Evolutionary conservation across 2,888 invertebrate species (phyloP), one percentile per base, ranked within the genome.

Genomic region (Hirtodrosophila alboralis): DNA sequence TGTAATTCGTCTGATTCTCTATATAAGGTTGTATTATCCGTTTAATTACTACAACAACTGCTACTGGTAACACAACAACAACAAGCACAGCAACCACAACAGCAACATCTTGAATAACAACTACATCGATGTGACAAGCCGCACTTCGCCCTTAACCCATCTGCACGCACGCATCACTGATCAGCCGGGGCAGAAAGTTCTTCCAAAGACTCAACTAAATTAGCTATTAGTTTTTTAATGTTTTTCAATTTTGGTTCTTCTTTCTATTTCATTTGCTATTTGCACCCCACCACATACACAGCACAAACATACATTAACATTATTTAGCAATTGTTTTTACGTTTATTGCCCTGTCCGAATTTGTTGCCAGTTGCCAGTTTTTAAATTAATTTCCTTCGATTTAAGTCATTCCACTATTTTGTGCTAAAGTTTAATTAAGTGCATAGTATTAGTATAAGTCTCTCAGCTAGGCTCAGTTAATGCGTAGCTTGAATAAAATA

Each of bases 1-100:
- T n/a, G 62, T 52, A 49, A 79, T 67, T 73, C 66, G 63, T 74
- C 73, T 81, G 78, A 70, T 84, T 84, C 70, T 84, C 65, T 78
- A 84, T 74, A 87, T 86, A 87, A 87, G 89, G 88, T 89, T 89
- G 78, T 84, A 89, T 80, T 89, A 90, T 88, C 89, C 89, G 88
- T 89, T 88, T 88, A 88, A 89, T 89, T 89, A 89, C 89, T 89
- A 89, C 89, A 87, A 88, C 86, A 85, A 78, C 84, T 85, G 84
- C 85, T 87, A 84, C 75, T 87, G 87, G 75, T 87, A 79, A 62
- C 63, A 48, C 47, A 45, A n/a, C n/a, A n/a, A n/a, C n/a, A n/a
- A n/a, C 34, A 59, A 52, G 58, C 53, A 45, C 62, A 21, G 60
- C 47, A 27, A 60, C 43, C 52, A 44, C 47, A 12, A 56, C 64